phyloP scores from a whole-genome alignment of 2,797 vertebrate species.

The Melanotaenia nigrans region DNA sequence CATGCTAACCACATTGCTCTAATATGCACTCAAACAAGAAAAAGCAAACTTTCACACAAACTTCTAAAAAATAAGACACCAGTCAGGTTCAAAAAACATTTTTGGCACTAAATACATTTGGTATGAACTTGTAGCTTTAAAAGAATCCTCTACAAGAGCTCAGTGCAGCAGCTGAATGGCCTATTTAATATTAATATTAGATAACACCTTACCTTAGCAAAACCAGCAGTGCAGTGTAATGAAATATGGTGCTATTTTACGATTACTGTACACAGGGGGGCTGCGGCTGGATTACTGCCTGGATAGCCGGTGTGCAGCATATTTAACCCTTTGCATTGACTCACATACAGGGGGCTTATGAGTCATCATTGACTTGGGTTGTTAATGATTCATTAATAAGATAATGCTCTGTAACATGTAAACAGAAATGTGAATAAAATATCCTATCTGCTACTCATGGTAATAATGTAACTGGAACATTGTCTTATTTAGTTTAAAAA shows the following conservation, averaged over 20 bases:
- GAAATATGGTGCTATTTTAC: slow-evolving; percentile 17
- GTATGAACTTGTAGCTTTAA: neutral
- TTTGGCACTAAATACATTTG: neutral
- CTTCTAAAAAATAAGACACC: neutral
- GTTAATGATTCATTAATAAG: too few relatives aligned
- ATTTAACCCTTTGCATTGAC: too few relatives aligned
- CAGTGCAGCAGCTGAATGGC: slow-evolving; percentile 14
- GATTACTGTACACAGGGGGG: neutral
- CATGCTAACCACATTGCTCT: neutral
- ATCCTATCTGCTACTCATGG: too few relatives aligned
- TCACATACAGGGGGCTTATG: too few relatives aligned
- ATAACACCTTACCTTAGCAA: slow-evolving; percentile 16
- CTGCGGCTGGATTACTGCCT: neutral
- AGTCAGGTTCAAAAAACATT: neutral
- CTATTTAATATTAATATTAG: slow-evolving; percentile 21
- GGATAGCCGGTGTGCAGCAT: too few relatives aligned
- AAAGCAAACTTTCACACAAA: neutral
- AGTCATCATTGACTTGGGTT: too few relatives aligned
- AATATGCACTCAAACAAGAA: neutral
- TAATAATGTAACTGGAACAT: too few relatives aligned
- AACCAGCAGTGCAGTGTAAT: slow-evolving; percentile 17
- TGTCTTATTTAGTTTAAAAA: neutral
- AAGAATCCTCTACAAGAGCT: neutral
- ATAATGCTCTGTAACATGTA: too few relatives aligned
- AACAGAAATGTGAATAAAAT: too few relatives aligned